Base-by-base conservation (phyloP, 2,113 vertebrate genomes). In the Suncus etruscus region DNA sequence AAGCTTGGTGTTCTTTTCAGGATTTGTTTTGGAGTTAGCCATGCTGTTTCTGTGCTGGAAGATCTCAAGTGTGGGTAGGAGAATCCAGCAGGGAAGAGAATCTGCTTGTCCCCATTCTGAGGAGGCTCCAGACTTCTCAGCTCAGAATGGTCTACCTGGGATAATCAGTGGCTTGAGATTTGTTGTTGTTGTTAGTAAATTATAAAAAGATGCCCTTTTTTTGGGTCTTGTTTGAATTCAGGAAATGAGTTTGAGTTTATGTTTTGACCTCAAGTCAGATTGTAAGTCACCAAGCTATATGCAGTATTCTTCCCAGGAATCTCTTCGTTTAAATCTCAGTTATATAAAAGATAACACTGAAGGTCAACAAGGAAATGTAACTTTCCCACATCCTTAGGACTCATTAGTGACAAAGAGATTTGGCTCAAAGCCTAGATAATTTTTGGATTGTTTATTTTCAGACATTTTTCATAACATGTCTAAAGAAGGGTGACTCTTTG, bases 251-350 rank as follows among this genome's bases (percentile, higher is more conserved):
- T 91, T 83, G 74, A 83, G 3, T 82, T 94, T 83, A 79, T 32
- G n/a, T 75, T 92, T 74, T 68, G 9, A 76, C 63, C n/a, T 83
- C 27, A 86, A 48, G 54, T 75, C 68, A 77, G 75, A 91, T 11
- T 77, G 31, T 68, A 92, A 61, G 27, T 86, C 27, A 45, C 9
- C 58, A 31, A 45, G 68, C 58, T 83, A 54, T 25, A 18, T 32
- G n/a, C 45, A 51, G 79, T 22, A 47, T 22, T 73, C 20, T 11
- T 72, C 8, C 73, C 66, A 79, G 58, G 73, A 61, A 70, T 82
- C 22, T 20, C 29, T 31, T 70, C 31, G 50, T 86, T 12, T 27
- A 91, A 82, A 89, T 7, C 83, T 91, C 22, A 14, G 31, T 51
- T 47, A 77, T n/a, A 45, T 18, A 72, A 70, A 90, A n/a, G 31